Base-by-base conservation (phyloP, 2,888 invertebrate genomes). In the Chymomyza fuscimana region DNA sequence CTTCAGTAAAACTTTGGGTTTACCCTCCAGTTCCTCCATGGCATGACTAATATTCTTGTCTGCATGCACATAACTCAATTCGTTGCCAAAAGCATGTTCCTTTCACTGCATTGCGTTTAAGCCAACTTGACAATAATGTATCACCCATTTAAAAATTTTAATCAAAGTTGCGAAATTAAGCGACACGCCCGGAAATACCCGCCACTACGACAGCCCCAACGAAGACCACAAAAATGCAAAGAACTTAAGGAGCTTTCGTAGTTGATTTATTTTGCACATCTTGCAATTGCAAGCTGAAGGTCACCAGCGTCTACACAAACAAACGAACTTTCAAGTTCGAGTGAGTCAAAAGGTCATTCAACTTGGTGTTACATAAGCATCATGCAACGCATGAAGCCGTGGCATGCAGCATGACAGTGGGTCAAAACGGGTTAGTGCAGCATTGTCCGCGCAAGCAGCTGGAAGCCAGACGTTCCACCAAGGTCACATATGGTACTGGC, bases 341-440 rank as follows among this genome's bases (percentile, higher is more conserved):
- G 5, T 52, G 68, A 67, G 70, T 36, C 65, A 64, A 58, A 67
- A 61, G 78, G 83, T 84, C 87, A 85, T 85, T 84, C 86, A 84
- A 87, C 83, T 82, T 74, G 51, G 52, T 63, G 69, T 84, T 82
- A 77, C 82, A 82, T 76, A 87, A 84, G 81, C 79, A 74, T 80
- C 73, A 36, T 32, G 32, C 32, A 7, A 7, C 7, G 9, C 9
- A 32, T 32, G 32, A 50, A 15, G 59, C 1, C 29, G 82, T 71
- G 65, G 87, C 85, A 76, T 82, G 85, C 82, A 71, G 72, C 79
- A 46, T 50, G 58, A 69, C 7, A 12, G 12, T 46, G 25, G 29
- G 61, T 54, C 50, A 67, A 64, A 75, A 40, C 67, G 65, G 65
- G n/a, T 59, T 29, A 59, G 22, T n/a, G 29, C 25, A 4, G 59